Conservation (phyloP, 2,888 invertebrate genomes). For the Micoletzkya japonica region DNA sequence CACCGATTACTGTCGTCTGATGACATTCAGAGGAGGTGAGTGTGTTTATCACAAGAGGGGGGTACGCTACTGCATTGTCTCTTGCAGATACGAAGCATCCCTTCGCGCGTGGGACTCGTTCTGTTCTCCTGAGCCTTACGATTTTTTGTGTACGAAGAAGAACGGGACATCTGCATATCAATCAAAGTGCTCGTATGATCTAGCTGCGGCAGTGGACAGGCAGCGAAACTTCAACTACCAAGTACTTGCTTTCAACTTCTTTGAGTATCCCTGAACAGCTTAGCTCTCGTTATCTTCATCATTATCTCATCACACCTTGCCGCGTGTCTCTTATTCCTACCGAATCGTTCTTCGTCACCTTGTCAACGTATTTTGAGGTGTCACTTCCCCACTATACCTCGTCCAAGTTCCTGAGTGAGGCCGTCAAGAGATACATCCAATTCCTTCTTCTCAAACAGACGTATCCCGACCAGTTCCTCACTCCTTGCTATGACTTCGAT, state of each 20-base stretch:
- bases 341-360: too few relatives aligned
- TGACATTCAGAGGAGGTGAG: slow-evolving; percentile 53
- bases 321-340: too few relatives aligned
- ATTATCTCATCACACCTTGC: too few relatives aligned
- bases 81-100: slow-evolving; percentile 46
- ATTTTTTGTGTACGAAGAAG: slow-evolving; percentile 58
- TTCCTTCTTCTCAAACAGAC: slow-evolving; percentile 26
- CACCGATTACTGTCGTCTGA: slow-evolving; percentile 65
- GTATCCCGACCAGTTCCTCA: slow-evolving; percentile 65
- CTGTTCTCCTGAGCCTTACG: slow-evolving; percentile 61
- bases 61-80: not conserved
- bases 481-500: slow-evolving; percentile 69
- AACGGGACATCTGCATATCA: slow-evolving; percentile 40
- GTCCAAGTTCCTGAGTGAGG: slow-evolving; percentile 65
- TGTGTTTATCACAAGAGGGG: not conserved
- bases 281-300: too few relatives aligned
- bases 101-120: slow-evolving; percentile 48
- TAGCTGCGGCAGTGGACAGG: slow-evolving; percentile 65
- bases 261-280: too few relatives aligned
- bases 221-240: slow-evolving; percentile 68
- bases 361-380: slow-evolving; percentile 62
- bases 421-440: slow-evolving; percentile 60
- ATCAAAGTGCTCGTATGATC: slow-evolving; percentile 64
- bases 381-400: slow-evolving; percentile 68
- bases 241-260: too few relatives aligned